A percentile compares a stretch with the other conserved stretches of the same genome.
Conservation (phyloP, 2,888 invertebrate species). For the Norana najaformis region DNA sequence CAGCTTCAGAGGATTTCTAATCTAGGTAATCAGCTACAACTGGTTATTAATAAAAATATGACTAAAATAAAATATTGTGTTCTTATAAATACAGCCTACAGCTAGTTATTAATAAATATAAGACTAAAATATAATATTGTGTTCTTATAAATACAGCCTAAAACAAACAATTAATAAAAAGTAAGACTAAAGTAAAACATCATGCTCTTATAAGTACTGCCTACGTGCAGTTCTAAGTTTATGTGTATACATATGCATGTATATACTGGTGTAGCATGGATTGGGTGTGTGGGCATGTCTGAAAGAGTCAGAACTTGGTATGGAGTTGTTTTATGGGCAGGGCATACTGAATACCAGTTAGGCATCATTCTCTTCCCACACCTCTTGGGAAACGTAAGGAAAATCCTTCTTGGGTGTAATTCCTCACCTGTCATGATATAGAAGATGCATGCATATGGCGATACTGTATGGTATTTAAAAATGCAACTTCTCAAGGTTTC, state of each 20-base stretch:
- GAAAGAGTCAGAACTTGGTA: neutral
- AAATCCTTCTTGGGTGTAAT: neutral
- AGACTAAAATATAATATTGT: neutral
- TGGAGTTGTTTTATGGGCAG: neutral
- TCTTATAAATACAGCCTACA: neutral
- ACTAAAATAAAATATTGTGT: neutral
- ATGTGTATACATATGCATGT: neutral
- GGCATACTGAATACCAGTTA: too few relatives aligned
- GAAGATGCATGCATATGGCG: neutral
- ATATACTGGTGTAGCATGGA: neutral
- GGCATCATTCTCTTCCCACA: neutral
- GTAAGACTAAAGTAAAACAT: neutral
- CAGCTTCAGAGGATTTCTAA: neutral
- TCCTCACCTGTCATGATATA: neutral
- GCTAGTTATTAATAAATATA: constrained; percentile 2
- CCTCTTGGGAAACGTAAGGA: neutral
- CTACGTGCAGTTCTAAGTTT: neutral
- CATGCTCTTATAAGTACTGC: neutral
- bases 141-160: neutral
- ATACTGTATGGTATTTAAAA: neutral
- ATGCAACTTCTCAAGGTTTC: neutral
- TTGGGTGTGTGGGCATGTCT: neutral
- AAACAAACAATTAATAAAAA: neutral
- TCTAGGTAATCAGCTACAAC: neutral
- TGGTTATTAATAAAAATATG: neutral